Base-by-base conservation (phyloP, 2,797 vertebrate species). In the Lithobates sylvaticus region DNA sequence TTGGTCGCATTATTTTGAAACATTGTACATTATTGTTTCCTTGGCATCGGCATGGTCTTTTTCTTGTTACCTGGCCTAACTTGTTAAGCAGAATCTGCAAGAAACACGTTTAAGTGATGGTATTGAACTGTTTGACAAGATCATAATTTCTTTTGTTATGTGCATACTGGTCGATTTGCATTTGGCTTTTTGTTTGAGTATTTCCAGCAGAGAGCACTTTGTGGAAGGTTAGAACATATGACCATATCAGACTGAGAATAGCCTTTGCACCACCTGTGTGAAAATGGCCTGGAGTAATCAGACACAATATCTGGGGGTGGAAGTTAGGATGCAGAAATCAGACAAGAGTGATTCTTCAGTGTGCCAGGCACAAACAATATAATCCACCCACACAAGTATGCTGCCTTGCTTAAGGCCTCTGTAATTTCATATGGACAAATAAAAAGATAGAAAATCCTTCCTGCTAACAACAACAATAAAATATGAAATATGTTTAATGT, bases 341-440 rank as follows among this genome's bases (percentile, higher is more conserved):
- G 85, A 83, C 54, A 87, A 9, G n/a, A 75, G 61, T 32, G 39
- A 70, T 87, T 79, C 42, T 79, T 87, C 64, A 75, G 61, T 61
- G 39, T 79, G n/a, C 76, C 36, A 87, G 39, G 34, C 44, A 67
- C 75, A 67, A 82, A 86, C 85, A 86, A 77, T 78, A 27, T 78
- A 83, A 83, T 87, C 75, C 74, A 36, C 85, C 85, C 80, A 83
- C 85, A n/a, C 86, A 87, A 75, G 69, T 82, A 78, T 84, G 76
- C 32, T 87, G 64, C 36, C 12, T 84, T 79, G 76, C 86, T 50
- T 70, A 70, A 54, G 76, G 76, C 64, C 71, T 29, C 21, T 32
- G 44, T 65, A 79, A 84, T 78, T 74, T 75, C 15, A 78, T 87
- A 76, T 61, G 27, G 27, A 23, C 71, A 54, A 70, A 73, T 70